Base-by-base conservation (phyloP, 2,888 invertebrate genomes). In the Odiellus spinosus region DNA sequence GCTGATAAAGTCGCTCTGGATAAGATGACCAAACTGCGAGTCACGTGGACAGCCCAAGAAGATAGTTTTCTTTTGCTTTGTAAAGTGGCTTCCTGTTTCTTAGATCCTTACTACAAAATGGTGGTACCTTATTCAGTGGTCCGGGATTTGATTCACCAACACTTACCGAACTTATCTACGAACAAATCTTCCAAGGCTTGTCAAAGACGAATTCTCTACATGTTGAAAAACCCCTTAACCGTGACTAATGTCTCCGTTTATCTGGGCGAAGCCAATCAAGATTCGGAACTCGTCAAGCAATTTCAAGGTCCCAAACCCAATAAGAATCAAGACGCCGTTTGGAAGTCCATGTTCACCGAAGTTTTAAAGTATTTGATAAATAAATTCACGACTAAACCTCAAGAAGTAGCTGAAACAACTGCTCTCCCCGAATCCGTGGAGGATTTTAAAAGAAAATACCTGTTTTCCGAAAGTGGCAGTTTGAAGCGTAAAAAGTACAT, bases 151-250 rank as follows among this genome's bases (percentile, higher is more conserved):
- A 48, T 65, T 40, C 61, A 63, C 49, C 53, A 59, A 46, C 52
- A 56, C 35, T 55, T 58, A 11, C 59, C 59, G 3, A 57, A 46
- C 33, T 50, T 55, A 40, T 73, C 77, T 1, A 64, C 66, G 21
- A 76, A 78, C 59, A 82, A 82, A 63, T 80, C 81, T 0, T 75
- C 78, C 0, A 65, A 70, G 40, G 77, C 82, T 0, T 78, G 80
- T 56, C 73, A 75, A 55, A 67, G 82, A 11, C 70, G 82, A 15
- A 63, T 77, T 2, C 60, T 71, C 36, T 77, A 76, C 59, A 71
- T 80, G 59, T 62, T 77, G 58, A 73, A 73, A 54, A 74, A 74
- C 55, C 67, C 72, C 0, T 66, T 71, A 3, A 76, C 76, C 2
- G 61, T 69, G 12, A 71, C 74, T 34, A 76, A 76, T 54, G 71